Evolutionary conservation across 2,113 vertebrate genomes (phyloP).

Genomic region (Archilochus colubris): DNA sequence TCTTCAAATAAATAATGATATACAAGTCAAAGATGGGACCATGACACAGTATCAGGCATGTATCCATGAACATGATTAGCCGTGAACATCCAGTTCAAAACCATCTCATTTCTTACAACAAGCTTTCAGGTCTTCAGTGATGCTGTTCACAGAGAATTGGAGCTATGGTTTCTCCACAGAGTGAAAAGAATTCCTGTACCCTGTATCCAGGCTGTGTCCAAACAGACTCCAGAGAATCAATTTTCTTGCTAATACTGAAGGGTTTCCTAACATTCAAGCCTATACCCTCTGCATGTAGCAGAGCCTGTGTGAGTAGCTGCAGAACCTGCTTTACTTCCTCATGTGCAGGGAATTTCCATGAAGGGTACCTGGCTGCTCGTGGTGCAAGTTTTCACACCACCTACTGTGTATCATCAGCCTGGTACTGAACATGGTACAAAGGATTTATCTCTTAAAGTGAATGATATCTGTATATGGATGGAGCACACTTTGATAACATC

Average conservation of each 20-base stretch:
- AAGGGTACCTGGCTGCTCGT: accelerated
- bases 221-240: not conserved
- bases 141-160: not conserved
- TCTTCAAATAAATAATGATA: not conserved
- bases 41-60: not conserved
- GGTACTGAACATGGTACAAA: not conserved
- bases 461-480: not conserved
- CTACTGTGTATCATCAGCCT: not conserved
- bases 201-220: not conserved
- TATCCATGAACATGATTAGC: too few relatives aligned
- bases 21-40: not conserved
- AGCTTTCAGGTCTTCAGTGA: not conserved
- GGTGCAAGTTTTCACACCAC: not conserved
- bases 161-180: not conserved
- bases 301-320: not conserved
- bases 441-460: not conserved
- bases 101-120: not conserved
- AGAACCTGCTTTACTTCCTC: not conserved
- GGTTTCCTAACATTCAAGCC: not conserved
- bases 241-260: not conserved
- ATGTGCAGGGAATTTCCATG: not conserved
- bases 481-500: not conserved
- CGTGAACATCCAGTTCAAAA: not conserved
- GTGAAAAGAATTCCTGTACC: not conserved
- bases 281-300: not conserved